A percentile compares a stretch with the other conserved stretches of the same genome.
These are phyloP conservation scores for Rhynchonycteris naso DNA, from an alignment of 2,797 vertebrate species.

Conservation along the genomic window DNA sequence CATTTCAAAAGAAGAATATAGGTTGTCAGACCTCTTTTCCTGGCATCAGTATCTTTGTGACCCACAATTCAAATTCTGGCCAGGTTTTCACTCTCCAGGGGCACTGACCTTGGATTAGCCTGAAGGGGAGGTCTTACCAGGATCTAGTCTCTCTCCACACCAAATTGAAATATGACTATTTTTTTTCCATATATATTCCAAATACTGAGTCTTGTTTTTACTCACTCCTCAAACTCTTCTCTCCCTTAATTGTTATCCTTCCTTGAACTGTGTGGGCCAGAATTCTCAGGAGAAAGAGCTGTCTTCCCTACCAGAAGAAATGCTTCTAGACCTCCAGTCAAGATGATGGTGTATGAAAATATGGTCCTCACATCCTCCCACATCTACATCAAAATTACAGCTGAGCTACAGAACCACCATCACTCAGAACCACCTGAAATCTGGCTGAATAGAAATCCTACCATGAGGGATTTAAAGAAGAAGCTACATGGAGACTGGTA, in stretches of 20 bases:
- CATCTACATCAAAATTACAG: not conserved
- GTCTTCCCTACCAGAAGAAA: not conserved
- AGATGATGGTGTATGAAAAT: not conserved
- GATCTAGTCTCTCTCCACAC: conserved; percentile 16
- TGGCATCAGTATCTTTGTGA: not conserved
- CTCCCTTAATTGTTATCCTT: not conserved
- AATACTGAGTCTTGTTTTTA: not conserved
- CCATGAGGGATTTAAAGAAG: not conserved
- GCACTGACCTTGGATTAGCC: conserved; percentile 23
- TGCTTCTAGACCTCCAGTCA: not conserved
- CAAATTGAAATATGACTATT: not conserved
- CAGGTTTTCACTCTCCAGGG: conserved; percentile 4
- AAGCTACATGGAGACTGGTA: not conserved
- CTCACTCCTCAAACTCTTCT: not conserved
- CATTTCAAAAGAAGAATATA: conserved; percentile 51
- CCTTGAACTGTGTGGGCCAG: conserved; percentile 66
- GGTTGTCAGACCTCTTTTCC: conserved; percentile 1
- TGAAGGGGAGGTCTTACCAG: conserved; percentile 24
- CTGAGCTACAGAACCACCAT: not conserved
- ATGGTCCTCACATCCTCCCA: not conserved
- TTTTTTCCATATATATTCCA: not conserved
- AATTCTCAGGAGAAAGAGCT: not conserved
- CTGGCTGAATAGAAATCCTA: not conserved
- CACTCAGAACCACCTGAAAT: not conserved
- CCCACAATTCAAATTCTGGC: not conserved